Evolutionary conservation across 2,113 vertebrate species (phyloP).

Genomic region (Hystrix brachyura): DNA sequence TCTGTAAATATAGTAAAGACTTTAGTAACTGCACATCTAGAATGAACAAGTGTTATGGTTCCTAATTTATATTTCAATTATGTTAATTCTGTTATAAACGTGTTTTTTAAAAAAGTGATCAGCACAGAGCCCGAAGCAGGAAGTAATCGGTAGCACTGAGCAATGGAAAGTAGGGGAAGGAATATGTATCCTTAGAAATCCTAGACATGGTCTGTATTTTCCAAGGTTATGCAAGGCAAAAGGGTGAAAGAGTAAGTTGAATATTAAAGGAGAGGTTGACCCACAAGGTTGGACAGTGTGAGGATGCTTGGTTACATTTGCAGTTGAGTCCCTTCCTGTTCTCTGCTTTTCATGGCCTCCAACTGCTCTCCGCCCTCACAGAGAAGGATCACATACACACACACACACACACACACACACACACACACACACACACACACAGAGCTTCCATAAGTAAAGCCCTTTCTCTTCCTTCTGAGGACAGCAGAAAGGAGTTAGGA

Average conservation of each 20-base stretch:
- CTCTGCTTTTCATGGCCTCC: neutral
- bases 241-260: neutral
- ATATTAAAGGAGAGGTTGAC: neutral
- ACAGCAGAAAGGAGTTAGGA: neutral
- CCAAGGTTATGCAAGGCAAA: neutral
- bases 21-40: neutral
- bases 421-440: neutral
- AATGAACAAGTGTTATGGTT: neutral
- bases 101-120: neutral
- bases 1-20: neutral
- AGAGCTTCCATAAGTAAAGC: neutral
- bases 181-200: neutral
- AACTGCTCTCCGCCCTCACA: neutral
- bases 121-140: neutral
- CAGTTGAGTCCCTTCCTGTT: neutral
- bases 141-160: neutral
- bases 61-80: constrained; percentile 1
- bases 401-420: neutral
- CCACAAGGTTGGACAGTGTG: neutral
- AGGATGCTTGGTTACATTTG: neutral
- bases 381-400: neutral
- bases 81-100: neutral
- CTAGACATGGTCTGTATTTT: neutral
- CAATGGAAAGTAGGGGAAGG: neutral
- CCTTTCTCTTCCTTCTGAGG: neutral